Base-by-base conservation (phyloP, 2,888 invertebrate species). In the Caenorhabditis japonica region DNA sequence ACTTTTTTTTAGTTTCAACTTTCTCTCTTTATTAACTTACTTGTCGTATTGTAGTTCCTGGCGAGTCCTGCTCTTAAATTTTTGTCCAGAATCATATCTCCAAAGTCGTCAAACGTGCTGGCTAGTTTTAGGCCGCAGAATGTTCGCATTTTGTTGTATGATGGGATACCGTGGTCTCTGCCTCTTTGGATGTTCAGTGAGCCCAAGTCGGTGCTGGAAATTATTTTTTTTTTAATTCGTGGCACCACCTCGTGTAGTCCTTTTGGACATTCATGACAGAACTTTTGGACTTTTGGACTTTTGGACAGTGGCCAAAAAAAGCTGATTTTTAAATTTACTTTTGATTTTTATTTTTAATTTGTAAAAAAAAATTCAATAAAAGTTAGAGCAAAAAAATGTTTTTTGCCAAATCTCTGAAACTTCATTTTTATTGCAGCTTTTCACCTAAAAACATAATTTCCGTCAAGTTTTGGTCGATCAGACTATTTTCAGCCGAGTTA, bases 161-260 rank as follows among this genome's bases (percentile, higher is more conserved):
- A 74, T 0, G 96, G 90, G 66, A 97, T 91, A 0, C 93, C 97
- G 88, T 97, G 97, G 88, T 97, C 97, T 58, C 97, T 90, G 0
- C 93, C 93, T 82, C 97, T 90, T 88, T 97, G 97, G 72, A 97
- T 93, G 85, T 97, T 97, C 88, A 97, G 93, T 1, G 97, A 94
- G 1, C 96, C 97, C 77, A 97, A 90, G 89, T 97, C 97, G 53
- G 83, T 86, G 53, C 84, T 85, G 53, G 27, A 80, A 70, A n/a
- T n/a, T n/a, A n/a, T n/a, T n/a, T n/a, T n/a, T n/a, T n/a, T n/a
- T 4, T 43, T 4, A 15, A 61, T 7, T n/a, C 19, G 3, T 53
- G 2, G 17, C 4, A 12, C 4, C 38, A 13, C 19, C 4, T 23
- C 3, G 4, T 21, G 4, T 23, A 13, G 3, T 58, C 30, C 4